A percentile compares a stretch with the other conserved stretches of the same genome.
Evolutionary conservation across 2,797 vertebrate genomes (phyloP).

Genomic region (Phalanger gymnotis): DNA sequence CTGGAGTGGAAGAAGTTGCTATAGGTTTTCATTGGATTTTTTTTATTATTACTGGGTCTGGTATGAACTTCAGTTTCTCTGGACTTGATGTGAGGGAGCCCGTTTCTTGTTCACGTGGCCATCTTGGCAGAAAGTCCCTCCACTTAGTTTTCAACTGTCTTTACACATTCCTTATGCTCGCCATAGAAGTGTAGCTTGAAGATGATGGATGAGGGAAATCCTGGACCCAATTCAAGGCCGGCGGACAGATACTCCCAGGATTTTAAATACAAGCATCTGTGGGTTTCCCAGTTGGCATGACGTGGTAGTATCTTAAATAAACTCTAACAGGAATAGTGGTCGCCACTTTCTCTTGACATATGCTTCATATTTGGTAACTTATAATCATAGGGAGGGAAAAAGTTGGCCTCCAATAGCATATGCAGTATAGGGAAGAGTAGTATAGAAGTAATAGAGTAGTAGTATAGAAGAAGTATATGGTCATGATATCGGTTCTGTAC

Average conservation of each 20-base stretch:
- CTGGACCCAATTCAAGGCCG: not conserved
- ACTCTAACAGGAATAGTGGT: not conserved
- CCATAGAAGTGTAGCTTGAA: not conserved
- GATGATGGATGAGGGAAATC: not conserved
- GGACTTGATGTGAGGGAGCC: not conserved
- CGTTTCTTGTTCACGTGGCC: not conserved
- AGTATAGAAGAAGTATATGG: too few species aligned
- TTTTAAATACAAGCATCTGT: not conserved
- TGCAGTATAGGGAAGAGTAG: not conserved
- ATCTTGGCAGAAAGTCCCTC: not conserved
- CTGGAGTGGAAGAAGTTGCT: not conserved
- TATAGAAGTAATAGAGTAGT: too few species aligned
- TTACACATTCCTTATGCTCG: not conserved
- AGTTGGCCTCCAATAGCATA: not conserved
- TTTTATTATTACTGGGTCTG: not conserved
- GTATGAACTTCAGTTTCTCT: not conserved
- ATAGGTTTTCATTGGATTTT: not conserved
- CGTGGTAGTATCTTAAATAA: not conserved
- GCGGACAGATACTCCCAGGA: not conserved
- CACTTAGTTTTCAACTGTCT: not conserved
- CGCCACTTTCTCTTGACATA: not conserved
- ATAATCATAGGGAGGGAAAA: not conserved
- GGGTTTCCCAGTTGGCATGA: not conserved
- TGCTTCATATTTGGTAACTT: not conserved
- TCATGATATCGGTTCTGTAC: not conserved